Evolutionary conservation across 2,888 invertebrate genomes (phyloP).

Genomic region (Caenorhabditis doughertyi): DNA sequence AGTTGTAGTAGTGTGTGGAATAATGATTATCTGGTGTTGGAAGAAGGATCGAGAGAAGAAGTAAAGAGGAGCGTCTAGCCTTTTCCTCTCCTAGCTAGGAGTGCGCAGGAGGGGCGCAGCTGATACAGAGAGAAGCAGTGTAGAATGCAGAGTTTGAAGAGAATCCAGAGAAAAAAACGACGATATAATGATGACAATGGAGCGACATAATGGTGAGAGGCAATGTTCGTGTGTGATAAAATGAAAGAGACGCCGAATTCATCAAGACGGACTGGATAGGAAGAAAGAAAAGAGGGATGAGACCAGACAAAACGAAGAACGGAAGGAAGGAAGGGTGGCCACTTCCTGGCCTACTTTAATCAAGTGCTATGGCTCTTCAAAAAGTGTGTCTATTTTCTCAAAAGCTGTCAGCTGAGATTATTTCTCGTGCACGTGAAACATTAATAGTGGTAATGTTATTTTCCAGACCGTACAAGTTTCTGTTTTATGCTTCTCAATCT

Average conservation of each 20-base stretch:
- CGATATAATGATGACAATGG: conserved; percentile 58
- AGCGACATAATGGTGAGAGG: conserved; percentile 16
- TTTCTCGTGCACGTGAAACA: conserved; percentile 16
- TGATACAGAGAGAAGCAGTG: conserved; percentile 46
- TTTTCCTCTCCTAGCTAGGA: conserved; percentile 21
- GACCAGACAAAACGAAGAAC: conserved; percentile 36
- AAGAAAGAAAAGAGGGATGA: not conserved
- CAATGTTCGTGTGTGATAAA: conserved; percentile 3
- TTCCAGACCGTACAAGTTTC: not conserved
- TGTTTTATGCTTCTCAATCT: too few species aligned
- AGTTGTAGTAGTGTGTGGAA: conserved; percentile 13
- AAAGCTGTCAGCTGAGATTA: conserved; percentile 20
- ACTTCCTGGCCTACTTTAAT: conserved; percentile 56
- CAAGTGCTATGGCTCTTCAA: conserved; percentile 54
- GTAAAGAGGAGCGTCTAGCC: conserved; percentile 23
- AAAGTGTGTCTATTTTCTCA: conserved; percentile 35
- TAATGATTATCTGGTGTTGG: conserved; percentile 26
- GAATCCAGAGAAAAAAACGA: conserved; percentile 17
- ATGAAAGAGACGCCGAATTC: conserved; percentile 23
- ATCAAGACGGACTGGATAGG: conserved; percentile 50
- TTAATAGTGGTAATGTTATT: not conserved
- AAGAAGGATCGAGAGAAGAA: conserved; percentile 34
- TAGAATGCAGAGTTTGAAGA: conserved; percentile 2
- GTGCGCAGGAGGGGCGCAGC: conserved; percentile 47
- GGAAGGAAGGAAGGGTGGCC: conserved; percentile 32